Percentiles rank a stretch among this genome's conserved stretches.
Evolutionary conservation across 2,113 vertebrate genomes (phyloP).

Genomic region (Oriolus oriolus): DNA sequence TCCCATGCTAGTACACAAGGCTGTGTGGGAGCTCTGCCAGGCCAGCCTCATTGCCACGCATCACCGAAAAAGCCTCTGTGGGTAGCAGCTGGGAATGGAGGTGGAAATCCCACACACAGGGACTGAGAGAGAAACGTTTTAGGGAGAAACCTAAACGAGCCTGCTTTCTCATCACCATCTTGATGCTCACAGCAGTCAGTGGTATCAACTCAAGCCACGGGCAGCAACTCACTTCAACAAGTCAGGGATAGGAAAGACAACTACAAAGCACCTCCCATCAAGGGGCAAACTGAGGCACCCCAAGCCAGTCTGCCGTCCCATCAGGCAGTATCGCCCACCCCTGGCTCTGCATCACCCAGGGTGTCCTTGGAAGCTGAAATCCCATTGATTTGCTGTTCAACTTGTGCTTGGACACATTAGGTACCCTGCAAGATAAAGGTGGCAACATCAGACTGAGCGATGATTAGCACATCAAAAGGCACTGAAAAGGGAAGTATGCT

Average conservation of each 20-base stretch:
- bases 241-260: background rate
- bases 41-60: background rate
- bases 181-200: background rate
- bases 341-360: background rate
- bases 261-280: background rate
- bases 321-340: background rate
- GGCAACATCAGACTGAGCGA: background rate
- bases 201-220: background rate
- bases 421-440: background rate
- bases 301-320: no score
- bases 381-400: background rate
- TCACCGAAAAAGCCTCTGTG: background rate
- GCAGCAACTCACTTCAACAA: background rate
- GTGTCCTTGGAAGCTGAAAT: background rate
- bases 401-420: background rate
- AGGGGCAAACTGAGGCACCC: background rate
- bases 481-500: background rate
- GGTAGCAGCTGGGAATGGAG: background rate
- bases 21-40: background rate
- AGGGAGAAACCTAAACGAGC: background rate
- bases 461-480: slow-evolving; percentile 15
- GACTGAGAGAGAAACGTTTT: background rate
- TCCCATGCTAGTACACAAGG: background rate
- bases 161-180: background rate
- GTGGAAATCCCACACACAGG: background rate